Base-by-base conservation (phyloP, 2,888 invertebrate genomes). In the Tenodera sinensis region DNA sequence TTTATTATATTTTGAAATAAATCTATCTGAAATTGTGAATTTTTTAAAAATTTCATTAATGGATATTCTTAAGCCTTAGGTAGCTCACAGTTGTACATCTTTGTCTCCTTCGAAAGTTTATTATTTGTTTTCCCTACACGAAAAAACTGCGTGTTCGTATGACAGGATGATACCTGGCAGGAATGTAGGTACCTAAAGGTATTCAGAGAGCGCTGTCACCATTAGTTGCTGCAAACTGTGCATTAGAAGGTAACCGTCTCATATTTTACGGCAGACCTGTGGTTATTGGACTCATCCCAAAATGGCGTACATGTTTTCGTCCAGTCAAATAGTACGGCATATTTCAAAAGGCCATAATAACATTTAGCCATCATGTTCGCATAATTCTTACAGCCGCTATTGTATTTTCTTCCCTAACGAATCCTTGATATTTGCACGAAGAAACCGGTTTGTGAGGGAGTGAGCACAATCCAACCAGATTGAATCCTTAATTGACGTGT, bases 401-500 rank as follows among this genome's bases (percentile, higher is more conserved):
- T 87, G 34, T 87, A 87, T 87, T 83, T 54, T 7, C 30, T 86
- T 85, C 25, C 20, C 54, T 54, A 54, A 54, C 54, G 85, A 85
- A 85, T 47, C 54, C 27, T 85, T 25, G 54, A 86, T 86, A 85
- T 85, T 85, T 85, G 85, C 85, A 85, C 81, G 83, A 82, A 12
- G 3, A 87, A 87, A 87, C 87, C 87, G 87, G 87, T 87, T 82
- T 83, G 84, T 30, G 84, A n/a, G 12, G 15, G n/a, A 42, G 84
- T 8, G 42, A 1, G 84, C 8, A 84, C 15, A 83, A 84, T 54
- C 84, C 84, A 84, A 84, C 81, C 34, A 42, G 87, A 83, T 82
- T 87, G 87, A 87, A 87, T 87, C 87, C 87, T 83, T 87, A 87
- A 87, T 87, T 87, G 87, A 87, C 87, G 87, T 82, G 87, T 83